phyloP scores from a whole-genome alignment of 2,888 invertebrate species.

The Caradrina kadenii region DNA sequence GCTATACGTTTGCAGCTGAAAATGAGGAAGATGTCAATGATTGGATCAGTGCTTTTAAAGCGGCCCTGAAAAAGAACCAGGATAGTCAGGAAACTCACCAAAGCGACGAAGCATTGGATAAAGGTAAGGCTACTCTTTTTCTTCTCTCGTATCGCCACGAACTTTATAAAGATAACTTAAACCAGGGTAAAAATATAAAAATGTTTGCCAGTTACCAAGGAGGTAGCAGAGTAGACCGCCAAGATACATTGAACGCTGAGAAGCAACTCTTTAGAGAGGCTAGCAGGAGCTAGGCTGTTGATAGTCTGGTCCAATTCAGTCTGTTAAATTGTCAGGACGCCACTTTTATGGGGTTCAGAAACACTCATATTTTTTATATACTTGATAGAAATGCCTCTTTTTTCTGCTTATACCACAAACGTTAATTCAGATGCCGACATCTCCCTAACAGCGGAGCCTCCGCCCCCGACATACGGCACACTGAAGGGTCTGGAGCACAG shows the following conservation, averaged over 20 bases:
- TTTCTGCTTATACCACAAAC: not conserved
- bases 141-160: no score
- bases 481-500: conserved; percentile 97
- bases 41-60: conserved; percentile 95
- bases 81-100: conserved; percentile 90
- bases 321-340: no score
- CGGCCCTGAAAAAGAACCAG: conserved; percentile 94
- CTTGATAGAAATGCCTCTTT: not conserved
- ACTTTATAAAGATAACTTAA: not conserved
- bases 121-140: conserved; percentile 81
- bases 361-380: no score
- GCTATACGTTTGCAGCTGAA: conserved; percentile 96
- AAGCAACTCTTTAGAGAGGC: no score
- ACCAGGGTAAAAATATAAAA: not conserved
- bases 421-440: conserved; percentile 81
- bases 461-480: conserved; percentile 94
- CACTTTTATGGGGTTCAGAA: no score
- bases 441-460: conserved; percentile 91
- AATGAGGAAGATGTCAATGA: conserved; percentile 95
- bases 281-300: no score
- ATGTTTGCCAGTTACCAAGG: not conserved
- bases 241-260: not conserved
- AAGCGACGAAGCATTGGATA: conserved; percentile 93
- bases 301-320: no score
- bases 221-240: not conserved